These are phyloP conservation scores for Eulacestoma nigropectus DNA, from an alignment of 2,113 vertebrate species.

Conservation along the genomic window DNA sequence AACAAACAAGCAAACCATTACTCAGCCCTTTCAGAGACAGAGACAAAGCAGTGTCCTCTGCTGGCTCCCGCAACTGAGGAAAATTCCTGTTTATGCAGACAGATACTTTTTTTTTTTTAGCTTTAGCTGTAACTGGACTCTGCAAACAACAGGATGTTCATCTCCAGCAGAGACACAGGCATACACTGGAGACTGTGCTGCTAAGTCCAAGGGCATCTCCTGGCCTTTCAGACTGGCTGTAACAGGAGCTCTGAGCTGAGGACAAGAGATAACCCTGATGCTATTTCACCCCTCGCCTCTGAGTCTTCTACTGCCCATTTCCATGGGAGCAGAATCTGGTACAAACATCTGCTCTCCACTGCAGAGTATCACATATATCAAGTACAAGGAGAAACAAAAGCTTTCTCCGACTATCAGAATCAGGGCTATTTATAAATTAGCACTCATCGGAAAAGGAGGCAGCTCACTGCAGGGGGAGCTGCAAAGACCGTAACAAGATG, in stretches of 20 bases:
- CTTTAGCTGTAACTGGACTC: neutral
- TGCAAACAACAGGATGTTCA: neutral
- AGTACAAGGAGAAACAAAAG: neutral
- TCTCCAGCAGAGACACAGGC: neutral
- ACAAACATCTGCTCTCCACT: neutral
- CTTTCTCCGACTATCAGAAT: neutral
- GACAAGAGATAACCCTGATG: neutral
- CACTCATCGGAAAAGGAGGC: neutral
- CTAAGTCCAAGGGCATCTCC: neutral
- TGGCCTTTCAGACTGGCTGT: neutral
- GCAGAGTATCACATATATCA: neutral
- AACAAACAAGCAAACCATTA: neutral
- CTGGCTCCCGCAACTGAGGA: neutral
- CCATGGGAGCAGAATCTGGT: neutral
- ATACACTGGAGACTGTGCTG: neutral
- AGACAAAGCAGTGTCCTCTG: neutral
- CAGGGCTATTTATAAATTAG: neutral
- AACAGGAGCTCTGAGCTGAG: neutral
- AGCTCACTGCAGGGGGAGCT: neutral
- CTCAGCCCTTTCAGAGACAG: neutral
- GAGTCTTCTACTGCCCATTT: neutral
- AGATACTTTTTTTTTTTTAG: neutral
- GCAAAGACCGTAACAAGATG: neutral
- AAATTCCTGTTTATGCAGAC: conserved; percentile 20
- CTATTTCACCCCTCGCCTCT: neutral